Conservation (phyloP, 2,888 invertebrate species). For the Sturmia bella region DNA sequence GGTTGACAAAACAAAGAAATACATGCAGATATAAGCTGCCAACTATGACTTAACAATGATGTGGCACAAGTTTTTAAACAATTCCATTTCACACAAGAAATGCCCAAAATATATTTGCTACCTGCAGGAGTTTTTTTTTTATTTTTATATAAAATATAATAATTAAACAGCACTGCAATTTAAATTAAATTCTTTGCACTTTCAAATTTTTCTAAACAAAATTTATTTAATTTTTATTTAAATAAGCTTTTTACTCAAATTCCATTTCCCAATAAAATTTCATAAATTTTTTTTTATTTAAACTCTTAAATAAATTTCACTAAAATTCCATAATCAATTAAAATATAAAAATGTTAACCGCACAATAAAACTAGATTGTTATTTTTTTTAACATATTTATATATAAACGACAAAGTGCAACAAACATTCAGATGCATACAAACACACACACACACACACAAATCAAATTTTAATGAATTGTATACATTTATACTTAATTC, state of each 20-base stretch:
- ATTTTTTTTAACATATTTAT: background rate
- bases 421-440: too few species aligned
- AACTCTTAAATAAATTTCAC: background rate
- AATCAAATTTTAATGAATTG: conserved; percentile 24
- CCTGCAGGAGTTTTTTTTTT: too few species aligned
- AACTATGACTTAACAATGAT: too few species aligned
- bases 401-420: background rate
- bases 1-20: too few species aligned
- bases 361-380: background rate
- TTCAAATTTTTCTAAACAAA: background rate
- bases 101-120: too few species aligned
- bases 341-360: conserved; percentile 9
- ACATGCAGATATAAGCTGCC: too few species aligned
- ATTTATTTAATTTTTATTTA: background rate
- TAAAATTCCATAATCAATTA: conserved; percentile 20
- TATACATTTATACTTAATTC: conserved; percentile 24
- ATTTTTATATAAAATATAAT: too few species aligned
- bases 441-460: too few species aligned
- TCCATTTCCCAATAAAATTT: background rate
- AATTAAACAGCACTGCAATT: too few species aligned
- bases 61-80: too few species aligned
- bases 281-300: background rate
- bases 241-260: background rate
- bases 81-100: too few species aligned
- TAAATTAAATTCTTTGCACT: too few species aligned